Evolutionary conservation across 2,888 invertebrate species (phyloP).

Genomic region (Aporophyla lueneburgensis): DNA sequence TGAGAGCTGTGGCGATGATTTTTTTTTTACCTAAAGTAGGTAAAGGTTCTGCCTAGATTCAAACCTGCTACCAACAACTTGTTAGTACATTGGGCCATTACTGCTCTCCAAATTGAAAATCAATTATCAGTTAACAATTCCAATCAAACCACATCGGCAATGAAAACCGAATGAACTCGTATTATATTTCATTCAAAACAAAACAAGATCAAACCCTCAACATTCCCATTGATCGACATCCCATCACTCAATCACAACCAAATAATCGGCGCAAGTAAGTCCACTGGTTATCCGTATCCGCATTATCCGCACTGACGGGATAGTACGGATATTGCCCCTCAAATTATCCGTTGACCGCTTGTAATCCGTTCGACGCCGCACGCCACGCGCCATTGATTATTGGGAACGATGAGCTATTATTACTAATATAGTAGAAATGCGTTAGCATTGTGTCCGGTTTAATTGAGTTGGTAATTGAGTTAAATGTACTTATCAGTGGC

Average conservation of each 20-base stretch:
- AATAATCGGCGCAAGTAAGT: constrained; percentile 74
- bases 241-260: constrained; percentile 68
- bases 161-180: neutral
- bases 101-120: too few relatives aligned
- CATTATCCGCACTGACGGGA: constrained; percentile 70
- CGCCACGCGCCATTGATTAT: constrained; percentile 71
- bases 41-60: too few relatives aligned
- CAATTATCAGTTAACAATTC: too few relatives aligned
- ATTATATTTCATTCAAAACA: constrained; percentile 17
- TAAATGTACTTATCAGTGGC: constrained; percentile 39
- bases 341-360: constrained; percentile 82
- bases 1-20: too few relatives aligned
- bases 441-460: constrained; percentile 44
- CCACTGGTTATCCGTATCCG: constrained; percentile 71
- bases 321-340: constrained; percentile 75
- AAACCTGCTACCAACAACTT: too few relatives aligned
- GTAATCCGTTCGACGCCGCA: constrained; percentile 76
- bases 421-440: constrained; percentile 60
- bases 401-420: constrained; percentile 67
- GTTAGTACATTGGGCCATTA: too few relatives aligned
- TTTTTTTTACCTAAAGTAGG: too few relatives aligned
- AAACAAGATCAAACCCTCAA: constrained; percentile 47
- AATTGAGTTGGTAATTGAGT: constrained; percentile 56
- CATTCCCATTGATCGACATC: constrained; percentile 50
- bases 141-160: neutral